phyloP scores from a whole-genome alignment of 2,113 vertebrate species.

The Labeo catla region DNA sequence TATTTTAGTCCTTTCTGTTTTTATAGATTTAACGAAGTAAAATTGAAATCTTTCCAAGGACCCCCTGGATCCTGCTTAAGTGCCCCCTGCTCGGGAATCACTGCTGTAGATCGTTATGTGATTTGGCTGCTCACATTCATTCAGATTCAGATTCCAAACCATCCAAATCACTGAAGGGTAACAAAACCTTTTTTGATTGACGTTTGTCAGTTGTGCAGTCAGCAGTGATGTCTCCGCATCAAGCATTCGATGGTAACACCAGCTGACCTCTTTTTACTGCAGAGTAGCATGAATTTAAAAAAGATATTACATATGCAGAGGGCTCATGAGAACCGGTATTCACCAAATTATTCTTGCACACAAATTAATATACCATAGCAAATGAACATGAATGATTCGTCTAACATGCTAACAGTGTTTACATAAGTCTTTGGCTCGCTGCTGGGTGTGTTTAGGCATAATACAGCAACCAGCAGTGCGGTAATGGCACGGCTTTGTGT shows the following conservation, averaged over 20 bases:
- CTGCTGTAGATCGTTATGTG: background rate
- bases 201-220: slow-evolving; percentile 33
- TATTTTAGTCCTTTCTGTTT: background rate
- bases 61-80: background rate
- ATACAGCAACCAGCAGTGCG: slow-evolving; percentile 48
- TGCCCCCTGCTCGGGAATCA: background rate
- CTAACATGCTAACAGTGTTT: slow-evolving; percentile 53
- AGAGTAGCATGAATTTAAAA: slow-evolving; percentile 25
- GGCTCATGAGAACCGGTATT: background rate
- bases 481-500: slow-evolving; percentile 39
- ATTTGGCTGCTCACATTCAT: slow-evolving; percentile 16
- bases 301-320: slow-evolving; percentile 8
- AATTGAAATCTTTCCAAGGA: background rate
- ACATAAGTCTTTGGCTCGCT: slow-evolving; percentile 45
- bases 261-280: slow-evolving; percentile 21
- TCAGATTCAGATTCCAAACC: slow-evolving; percentile 28
- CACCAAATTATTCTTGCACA: background rate
- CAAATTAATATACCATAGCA: slow-evolving; percentile 17
- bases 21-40: background rate
- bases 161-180: slow-evolving; percentile 31
- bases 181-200: slow-evolving; percentile 31
- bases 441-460: slow-evolving; percentile 47
- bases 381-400: slow-evolving; percentile 30
- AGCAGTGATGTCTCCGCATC: slow-evolving; percentile 35
- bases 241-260: background rate